These are phyloP conservation scores for Eptesicus fuscus DNA, from an alignment of 2,113 vertebrate species.

Conservation along the genomic window DNA sequence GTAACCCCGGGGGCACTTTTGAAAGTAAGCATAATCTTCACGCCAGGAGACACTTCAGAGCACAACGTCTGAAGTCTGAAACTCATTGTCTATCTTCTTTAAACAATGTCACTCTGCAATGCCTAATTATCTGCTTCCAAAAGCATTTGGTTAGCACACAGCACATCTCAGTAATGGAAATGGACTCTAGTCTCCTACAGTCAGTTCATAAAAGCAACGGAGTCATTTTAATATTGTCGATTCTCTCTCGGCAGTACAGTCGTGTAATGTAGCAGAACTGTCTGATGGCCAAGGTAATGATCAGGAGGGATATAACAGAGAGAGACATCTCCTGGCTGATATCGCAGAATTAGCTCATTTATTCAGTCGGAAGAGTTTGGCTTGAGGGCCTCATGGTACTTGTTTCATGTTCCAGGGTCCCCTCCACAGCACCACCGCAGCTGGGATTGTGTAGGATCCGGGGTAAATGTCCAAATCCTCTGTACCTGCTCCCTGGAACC, in stretches of 20 bases:
- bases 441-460: neutral
- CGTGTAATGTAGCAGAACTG: slow-evolving; percentile 65
- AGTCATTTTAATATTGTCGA: slow-evolving; percentile 63
- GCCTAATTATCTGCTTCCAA: slow-evolving; percentile 73
- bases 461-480: neutral
- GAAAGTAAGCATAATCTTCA: slow-evolving; percentile 22
- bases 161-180: slow-evolving; percentile 56
- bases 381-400: slow-evolving; percentile 33
- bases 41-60: slow-evolving; percentile 18
- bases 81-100: slow-evolving; percentile 58
- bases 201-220: slow-evolving; percentile 71
- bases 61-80: slow-evolving; percentile 14
- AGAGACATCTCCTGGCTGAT: slow-evolving; percentile 56
- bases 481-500: neutral
- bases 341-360: slow-evolving; percentile 24
- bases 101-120: slow-evolving; percentile 48
- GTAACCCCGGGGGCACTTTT: slow-evolving; percentile 25
- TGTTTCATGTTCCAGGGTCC: neutral
- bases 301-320: slow-evolving; percentile 44
- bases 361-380: slow-evolving; percentile 60
- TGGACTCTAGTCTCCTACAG: slow-evolving; percentile 53
- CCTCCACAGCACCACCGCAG: neutral
- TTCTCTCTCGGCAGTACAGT: slow-evolving; percentile 52
- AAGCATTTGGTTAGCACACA: slow-evolving; percentile 60
- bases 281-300: slow-evolving; percentile 68